Base-by-base conservation (phyloP, 2,888 invertebrate species). In the Ennomos quercinarius region DNA sequence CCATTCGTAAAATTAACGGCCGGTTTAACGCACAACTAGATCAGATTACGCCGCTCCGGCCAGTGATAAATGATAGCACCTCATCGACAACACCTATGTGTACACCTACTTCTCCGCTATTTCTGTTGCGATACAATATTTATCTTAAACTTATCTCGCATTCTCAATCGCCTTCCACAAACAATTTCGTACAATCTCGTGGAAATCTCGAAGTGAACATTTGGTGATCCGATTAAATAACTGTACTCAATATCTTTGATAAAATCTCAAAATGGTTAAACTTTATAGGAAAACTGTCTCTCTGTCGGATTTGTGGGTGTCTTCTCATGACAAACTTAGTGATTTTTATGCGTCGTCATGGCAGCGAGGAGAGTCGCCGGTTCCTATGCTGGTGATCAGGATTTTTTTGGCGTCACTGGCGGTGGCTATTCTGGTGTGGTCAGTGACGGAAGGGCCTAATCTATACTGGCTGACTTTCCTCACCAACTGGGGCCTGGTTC, bases 341-440 rank as follows among this genome's bases (percentile, higher is more conserved):
- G 89, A 92, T 68, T 92, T 91, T 68, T 86, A 85, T 64, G 74
- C 86, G 45, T 86, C 87, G 68, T 84, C 91, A 85, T 91, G 90
- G 89, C 91, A 91, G 74, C 80, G 79, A 11, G 89, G 90, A 42
- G 90, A 90, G 11, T 86, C 89, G 0, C 73, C 88, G 9, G 58
- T 87, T 27, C 88, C 89, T 1, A 64, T 91, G 78, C 71, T 91
- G 73, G 64, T 84, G 60, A 53, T 87, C 44, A 76, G 92, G 50
- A 42, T 86, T 62, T 1, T 86, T 37, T 66, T 89, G 66, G 70
- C 82, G 1, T 63, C 61, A 11, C 49, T 77, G 34, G 78, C 87
- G 6, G 44, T 83, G 43, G 81, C 71, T 13, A 81, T 90, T 48
- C 76, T 90, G 36, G 62, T 67, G 10, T 91, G 90, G 90, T 84